Conservation (phyloP, 1,140 invertebrate genomes). For the Scaptomyza graminum region DNA sequence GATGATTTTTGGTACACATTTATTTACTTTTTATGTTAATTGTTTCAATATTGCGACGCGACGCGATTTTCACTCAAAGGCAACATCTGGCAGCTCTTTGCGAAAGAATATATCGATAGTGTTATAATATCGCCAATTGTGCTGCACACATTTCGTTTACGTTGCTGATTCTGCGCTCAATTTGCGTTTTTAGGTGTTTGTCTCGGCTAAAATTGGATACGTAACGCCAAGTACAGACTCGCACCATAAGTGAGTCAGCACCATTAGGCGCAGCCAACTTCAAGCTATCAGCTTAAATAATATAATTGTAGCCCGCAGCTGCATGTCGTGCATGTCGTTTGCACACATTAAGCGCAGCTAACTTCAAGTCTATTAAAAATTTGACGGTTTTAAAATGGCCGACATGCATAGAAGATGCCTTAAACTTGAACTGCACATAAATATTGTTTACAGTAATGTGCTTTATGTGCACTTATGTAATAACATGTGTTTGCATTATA, state of each 20-base stretch:
- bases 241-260: constrained; percentile 21
- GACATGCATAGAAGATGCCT: neutral
- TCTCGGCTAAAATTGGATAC: neutral
- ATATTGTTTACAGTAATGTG: neutral
- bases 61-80: constrained; percentile 39
- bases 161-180: constrained; percentile 6
- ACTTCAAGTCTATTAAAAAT: neutral
- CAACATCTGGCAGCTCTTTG: constrained; percentile 42
- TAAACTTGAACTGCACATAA: neutral
- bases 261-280: constrained; percentile 14
- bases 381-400: constrained; percentile 26
- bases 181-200: neutral
- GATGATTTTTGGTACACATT: constrained; percentile 26
- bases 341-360: neutral
- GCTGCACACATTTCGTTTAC: neutral
- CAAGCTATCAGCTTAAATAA: neutral
- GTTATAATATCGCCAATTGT: neutral
- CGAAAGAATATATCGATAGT: constrained; percentile 31
- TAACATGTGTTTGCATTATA: neutral
- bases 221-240: neutral
- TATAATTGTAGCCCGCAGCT: neutral
- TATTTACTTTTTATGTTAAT: constrained; percentile 43
- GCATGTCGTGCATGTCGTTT: constrained; percentile 1
- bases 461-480: neutral
- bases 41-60: constrained; percentile 45